A percentile compares a stretch with the other conserved stretches of the same genome.
These are phyloP conservation scores for Cristatella mucedo DNA, from an alignment of 2,888 invertebrate species.

Conservation along the genomic window DNA sequence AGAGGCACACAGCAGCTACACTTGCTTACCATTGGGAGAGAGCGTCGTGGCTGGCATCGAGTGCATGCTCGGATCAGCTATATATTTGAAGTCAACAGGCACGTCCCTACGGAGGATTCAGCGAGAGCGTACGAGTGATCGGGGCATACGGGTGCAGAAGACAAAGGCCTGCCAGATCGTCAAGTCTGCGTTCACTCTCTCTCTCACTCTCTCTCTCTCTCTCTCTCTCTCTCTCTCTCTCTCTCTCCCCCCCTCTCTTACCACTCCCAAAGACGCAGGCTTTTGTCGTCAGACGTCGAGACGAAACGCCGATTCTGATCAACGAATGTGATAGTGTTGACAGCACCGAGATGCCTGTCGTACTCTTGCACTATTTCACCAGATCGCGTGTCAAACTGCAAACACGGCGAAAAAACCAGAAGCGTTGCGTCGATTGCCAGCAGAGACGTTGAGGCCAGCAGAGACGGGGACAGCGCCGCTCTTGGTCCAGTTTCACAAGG, in stretches of 20 bases:
- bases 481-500: too few relatives aligned
- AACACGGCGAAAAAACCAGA: constrained; percentile 15
- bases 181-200: too few relatives aligned
- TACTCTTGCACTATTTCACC: constrained; percentile 95
- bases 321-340: constrained; percentile 96
- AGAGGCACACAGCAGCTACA: too few relatives aligned
- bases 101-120: constrained; percentile 43
- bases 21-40: constrained; percentile 60
- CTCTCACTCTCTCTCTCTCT: too few relatives aligned
- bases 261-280: constrained; percentile 98
- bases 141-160: too few relatives aligned
- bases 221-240: too few relatives aligned
- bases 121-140: too few relatives aligned
- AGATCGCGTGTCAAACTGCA: constrained; percentile 82
- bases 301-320: constrained; percentile 95
- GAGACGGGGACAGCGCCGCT: too few relatives aligned
- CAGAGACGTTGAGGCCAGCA: too few relatives aligned
- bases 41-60: constrained; percentile 90
- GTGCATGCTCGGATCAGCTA: constrained; percentile 98
- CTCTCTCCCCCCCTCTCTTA: too few relatives aligned
- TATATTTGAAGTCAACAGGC: constrained; percentile 94
- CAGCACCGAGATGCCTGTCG: constrained; percentile 92
- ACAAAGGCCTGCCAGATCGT: too few relatives aligned
- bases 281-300: constrained; percentile 97
- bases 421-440: too few relatives aligned